phyloP scores from a whole-genome alignment of 2,113 vertebrate species.

The Aythya baeri region DNA sequence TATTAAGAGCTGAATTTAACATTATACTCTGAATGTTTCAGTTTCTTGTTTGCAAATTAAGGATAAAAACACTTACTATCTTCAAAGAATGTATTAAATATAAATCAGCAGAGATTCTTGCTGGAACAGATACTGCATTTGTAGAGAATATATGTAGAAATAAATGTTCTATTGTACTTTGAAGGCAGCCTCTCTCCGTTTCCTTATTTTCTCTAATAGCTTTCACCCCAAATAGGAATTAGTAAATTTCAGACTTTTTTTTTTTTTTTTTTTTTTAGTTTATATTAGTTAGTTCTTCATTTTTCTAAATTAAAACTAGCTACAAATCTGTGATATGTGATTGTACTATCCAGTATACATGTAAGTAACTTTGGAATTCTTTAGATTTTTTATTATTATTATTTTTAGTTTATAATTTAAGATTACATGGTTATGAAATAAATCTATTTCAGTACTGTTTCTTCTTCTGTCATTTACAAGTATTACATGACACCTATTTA shows the following conservation, averaged over 20 bases:
- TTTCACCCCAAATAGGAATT: neutral
- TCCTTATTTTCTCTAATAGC: neutral
- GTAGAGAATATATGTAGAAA: neutral
- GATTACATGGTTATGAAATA: neutral
- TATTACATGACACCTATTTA: neutral
- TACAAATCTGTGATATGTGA: neutral
- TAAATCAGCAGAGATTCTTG: neutral
- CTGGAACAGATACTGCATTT: neutral
- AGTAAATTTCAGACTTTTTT: neutral
- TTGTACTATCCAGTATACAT: neutral
- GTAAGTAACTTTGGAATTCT: neutral
- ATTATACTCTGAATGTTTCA: neutral
- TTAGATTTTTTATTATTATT: neutral
- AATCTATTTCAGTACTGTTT: neutral
- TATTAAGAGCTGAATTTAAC: neutral
- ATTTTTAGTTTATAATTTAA: neutral
- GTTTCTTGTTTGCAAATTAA: neutral
- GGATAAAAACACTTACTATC: neutral
- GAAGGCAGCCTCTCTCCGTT: neutral
- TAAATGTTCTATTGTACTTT: neutral
- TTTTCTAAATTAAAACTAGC: neutral
- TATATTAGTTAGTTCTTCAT: neutral
- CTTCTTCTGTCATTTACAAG: neutral
- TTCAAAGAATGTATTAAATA: neutral
- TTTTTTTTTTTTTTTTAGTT: neutral